phyloP scores from a whole-genome alignment of 1,140 invertebrate species.

The Drosophila lacertosa region DNA sequence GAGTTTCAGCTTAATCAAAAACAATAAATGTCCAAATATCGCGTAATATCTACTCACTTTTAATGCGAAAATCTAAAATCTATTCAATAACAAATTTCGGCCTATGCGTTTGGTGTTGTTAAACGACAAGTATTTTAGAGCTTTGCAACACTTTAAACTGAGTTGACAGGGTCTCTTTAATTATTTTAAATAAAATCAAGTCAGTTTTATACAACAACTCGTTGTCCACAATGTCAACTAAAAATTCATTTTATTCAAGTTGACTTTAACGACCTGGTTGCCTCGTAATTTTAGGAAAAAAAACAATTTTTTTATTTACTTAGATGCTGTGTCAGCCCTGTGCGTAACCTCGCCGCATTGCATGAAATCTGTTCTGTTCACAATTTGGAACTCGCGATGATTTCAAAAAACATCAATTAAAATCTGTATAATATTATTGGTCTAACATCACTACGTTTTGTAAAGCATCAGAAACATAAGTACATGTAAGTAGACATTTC shows the following conservation, averaged over 20 bases:
- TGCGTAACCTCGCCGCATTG: conserved; percentile 51
- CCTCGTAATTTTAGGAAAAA: background rate
- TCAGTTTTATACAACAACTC: background rate
- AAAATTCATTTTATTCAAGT: background rate
- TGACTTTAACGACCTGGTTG: background rate
- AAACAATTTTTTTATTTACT: background rate
- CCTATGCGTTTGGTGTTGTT: conserved; percentile 50
- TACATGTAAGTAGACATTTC: conserved; percentile 29
- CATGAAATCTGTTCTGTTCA: conserved; percentile 16
- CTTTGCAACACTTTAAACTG: conserved; percentile 8
- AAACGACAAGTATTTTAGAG: conserved; percentile 20
- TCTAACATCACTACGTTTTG: conserved; percentile 12
- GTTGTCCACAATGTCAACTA: background rate
- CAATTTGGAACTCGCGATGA: conserved; percentile 46
- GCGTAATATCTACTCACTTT: conserved; percentile 59
- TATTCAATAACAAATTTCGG: conserved; percentile 66
- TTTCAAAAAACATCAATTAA: conserved; percentile 60
- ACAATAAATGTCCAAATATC: background rate
- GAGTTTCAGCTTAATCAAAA: background rate
- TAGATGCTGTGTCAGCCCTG: conserved; percentile 30
- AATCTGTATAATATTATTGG: conserved; percentile 45
- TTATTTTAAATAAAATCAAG: background rate
- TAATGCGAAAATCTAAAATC: conserved; percentile 58
- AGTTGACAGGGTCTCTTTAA: conserved; percentile 7
- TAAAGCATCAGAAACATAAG: background rate